Evolutionary conservation across 1,140 invertebrate genomes (phyloP), one percentile per base, ranked within the genome.

Genomic region (Harpegnathos saltator): DNA sequence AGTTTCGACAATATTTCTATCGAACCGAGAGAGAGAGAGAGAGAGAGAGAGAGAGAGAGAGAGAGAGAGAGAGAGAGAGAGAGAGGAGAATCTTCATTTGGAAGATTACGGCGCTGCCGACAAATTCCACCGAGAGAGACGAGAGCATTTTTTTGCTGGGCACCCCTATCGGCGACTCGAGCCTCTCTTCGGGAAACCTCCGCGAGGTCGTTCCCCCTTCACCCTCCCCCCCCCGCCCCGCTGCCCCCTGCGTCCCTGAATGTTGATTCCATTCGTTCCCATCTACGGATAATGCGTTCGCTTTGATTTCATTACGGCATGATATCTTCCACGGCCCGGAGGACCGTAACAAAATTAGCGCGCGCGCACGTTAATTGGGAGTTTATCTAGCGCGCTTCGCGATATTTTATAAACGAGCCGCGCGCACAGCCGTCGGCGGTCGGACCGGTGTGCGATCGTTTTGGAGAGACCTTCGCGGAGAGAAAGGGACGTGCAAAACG

Each of bases 301-400:
- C 33, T 44, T 62, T 44, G n/a, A 65, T 19, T 54, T 77, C 63
- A 77, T 65, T 33, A 38, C 61, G 2, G 59, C n/a, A n/a, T 19
- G 11, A 66, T 66, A 77, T 65, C 38, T 77, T 17, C 19, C n/a
- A 11, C 17, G 44, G 26, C 48, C 38, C 17, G 19, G 12, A 29
- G 14, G 19, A 48, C 29, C 38, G 59, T 77, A 38, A n/a, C 11
- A 12, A 66, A 77, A 77, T 77, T 77, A 77, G 29, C 38, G 54
- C 19, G 54, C 19, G 61, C 26, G 19, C 65, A 66, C 61, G 48
- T 66, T 66, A 77, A 77, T 77, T 66, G 54, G 74, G 19, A 19
- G 74, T 65, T 75, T 75, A 75, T 65, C 73, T 75, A 65, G 48
- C 7, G 33, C 26, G 24, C 48, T n/a, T n/a, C n/a, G n/a, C 38